phyloP scores from a whole-genome alignment of 2,797 vertebrate species.

The Crocodylus rhombifer region DNA sequence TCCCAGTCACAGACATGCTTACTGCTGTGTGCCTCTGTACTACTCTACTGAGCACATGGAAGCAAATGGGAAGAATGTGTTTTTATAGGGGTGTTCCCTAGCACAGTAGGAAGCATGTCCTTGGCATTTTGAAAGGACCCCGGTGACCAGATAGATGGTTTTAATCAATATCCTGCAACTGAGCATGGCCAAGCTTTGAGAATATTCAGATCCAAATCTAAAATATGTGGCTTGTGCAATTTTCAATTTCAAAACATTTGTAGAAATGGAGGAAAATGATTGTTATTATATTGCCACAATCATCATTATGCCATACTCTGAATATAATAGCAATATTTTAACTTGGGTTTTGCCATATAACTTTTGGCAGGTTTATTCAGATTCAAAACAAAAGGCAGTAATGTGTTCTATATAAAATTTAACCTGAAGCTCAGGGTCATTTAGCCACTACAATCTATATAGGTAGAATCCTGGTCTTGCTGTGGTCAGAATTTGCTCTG shows the following conservation, averaged over 20 bases:
- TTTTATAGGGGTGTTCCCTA: neutral
- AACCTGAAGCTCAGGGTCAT: neutral
- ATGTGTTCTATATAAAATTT: neutral
- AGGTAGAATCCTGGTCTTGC: neutral
- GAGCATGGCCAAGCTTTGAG: neutral
- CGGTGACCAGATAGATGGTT: neutral
- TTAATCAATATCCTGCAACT: neutral
- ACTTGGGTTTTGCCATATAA: neutral
- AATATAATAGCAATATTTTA: neutral
- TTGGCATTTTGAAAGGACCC: neutral
- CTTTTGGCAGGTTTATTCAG: neutral
- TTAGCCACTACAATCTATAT: neutral
- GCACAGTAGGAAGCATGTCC: neutral
- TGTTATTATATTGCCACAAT: neutral
- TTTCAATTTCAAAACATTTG: neutral
- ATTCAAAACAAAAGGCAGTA: neutral
- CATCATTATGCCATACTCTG: neutral
- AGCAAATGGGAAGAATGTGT: neutral
- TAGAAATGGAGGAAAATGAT: neutral
- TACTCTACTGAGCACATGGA: neutral
- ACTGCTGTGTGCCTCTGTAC: too few species aligned
- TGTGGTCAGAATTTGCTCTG: neutral
- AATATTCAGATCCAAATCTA: neutral
- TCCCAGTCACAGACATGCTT: too few species aligned
- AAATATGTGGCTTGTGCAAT: neutral